Evolutionary conservation across 2,113 vertebrate genomes (phyloP), one percentile per base, ranked within the genome.

Genomic region (Tautogolabrus adspersus): DNA sequence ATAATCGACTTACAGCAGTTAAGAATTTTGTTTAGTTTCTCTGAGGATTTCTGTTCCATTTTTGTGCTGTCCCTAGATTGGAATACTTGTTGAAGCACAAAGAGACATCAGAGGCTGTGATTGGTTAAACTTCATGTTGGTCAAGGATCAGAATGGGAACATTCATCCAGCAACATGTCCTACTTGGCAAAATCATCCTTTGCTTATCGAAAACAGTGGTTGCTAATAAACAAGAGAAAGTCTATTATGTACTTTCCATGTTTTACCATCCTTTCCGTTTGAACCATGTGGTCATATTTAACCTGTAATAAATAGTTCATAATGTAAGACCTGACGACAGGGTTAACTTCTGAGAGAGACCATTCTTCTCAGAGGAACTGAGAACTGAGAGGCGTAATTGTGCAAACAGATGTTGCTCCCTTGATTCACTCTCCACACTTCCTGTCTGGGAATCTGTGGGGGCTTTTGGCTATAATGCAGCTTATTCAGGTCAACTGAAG

Each of bases 351-450:
- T 74, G 81, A 85, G 52, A 55, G 54, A 65, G 61, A 9, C 10
- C 75, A 44, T 70, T 78, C 75, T 71, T 82, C 85, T 87, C 84
- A 72, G 78, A 82, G 84, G 83, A 75, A 21, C 75, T 19, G 60
- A 56, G 70, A 87, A 70, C 19, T 66, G 59, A 80, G 87, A 46
- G 85, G 81, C n/a, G 60, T 93, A 85, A 94, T 95, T 49, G 88
- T 77, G 37, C 66, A 78, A 93, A 89, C 94, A 95, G 93, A 94
- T 94, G 91, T 85, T 73, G 62, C 74, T 71, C 78, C 44, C 88
- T 90, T 88, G 79, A 93, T 93, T 90, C 57, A 86, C 85, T 92
- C 83, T 75, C 86, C 92, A 88, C 83, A 84, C 87, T 90, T 93
- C 93, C 90, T 88, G 87, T 88, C 88, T 84, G 68, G 72, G 79